Percentiles rank a stretch among this genome's conserved stretches.
These are phyloP conservation scores for Cotesia congregata DNA, from an alignment of 2,888 invertebrate species.

Conservation along the genomic window DNA sequence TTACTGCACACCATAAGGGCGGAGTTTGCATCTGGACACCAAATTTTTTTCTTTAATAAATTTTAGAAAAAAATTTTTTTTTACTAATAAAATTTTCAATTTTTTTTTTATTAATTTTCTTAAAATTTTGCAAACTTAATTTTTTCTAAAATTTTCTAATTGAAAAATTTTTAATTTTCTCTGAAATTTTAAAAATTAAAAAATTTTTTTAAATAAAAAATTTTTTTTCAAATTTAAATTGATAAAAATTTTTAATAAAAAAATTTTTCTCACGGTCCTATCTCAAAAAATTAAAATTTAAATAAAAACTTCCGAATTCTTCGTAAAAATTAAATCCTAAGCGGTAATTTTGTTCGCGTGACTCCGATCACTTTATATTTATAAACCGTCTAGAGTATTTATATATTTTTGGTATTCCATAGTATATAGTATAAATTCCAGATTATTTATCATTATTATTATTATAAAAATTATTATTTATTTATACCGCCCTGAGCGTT, in stretches of 20 bases:
- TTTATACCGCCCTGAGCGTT: too few relatives aligned
- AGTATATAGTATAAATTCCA: too few relatives aligned
- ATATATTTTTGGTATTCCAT: background rate
- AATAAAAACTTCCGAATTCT: background rate
- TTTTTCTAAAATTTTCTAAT: too few relatives aligned
- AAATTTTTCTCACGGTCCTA: background rate
- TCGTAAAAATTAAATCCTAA: background rate
- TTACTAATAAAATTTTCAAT: background rate
- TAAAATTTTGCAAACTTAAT: too few relatives aligned
- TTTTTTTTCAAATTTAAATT: too few relatives aligned
- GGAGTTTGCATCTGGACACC: background rate
- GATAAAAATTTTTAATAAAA: too few relatives aligned
- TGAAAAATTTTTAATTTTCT: too few relatives aligned
- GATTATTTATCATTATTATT: too few relatives aligned
- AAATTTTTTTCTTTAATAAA: background rate
- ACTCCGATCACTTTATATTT: background rate
- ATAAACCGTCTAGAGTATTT: background rate
- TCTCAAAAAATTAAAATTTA: background rate
- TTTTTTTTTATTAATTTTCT: background rate
- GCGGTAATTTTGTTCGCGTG: background rate
- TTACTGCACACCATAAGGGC: conserved; percentile 52
- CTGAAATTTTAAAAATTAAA: too few relatives aligned
- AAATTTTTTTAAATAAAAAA: too few relatives aligned
- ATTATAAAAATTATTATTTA: too few relatives aligned
- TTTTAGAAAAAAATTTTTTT: background rate